Conservation (phyloP, 2,888 invertebrate species). For the Quadriops clusia region DNA sequence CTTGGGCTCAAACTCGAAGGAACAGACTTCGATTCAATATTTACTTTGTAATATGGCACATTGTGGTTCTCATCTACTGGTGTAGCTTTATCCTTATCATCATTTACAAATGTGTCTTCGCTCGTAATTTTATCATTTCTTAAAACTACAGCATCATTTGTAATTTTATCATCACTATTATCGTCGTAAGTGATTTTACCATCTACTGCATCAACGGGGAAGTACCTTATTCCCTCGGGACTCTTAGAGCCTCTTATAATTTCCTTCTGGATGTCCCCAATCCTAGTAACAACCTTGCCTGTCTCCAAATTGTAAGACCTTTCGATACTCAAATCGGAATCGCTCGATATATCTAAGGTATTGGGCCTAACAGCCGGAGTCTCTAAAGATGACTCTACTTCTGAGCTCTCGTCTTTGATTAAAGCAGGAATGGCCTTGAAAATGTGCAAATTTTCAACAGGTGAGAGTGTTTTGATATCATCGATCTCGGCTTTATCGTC, state of each 20-base stretch:
- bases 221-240: conserved; percentile 14
- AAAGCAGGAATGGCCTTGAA: conserved; percentile 17
- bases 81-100: conserved; percentile 2
- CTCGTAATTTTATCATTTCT: conserved; percentile 4
- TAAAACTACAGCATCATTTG: conserved; percentile 3
- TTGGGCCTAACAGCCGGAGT: conserved; percentile 9
- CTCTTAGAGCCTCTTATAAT: conserved; percentile 8
- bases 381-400: conserved; percentile 8
- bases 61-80: not conserved
- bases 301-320: conserved; percentile 33
- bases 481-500: conserved; percentile 5
- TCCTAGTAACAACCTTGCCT: conserved; percentile 24
- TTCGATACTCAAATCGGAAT: conserved; percentile 32
- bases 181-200: conserved; percentile 11
- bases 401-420: conserved; percentile 14
- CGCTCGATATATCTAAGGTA: conserved; percentile 29
- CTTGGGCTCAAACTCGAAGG: no score
- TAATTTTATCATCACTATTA: conserved; percentile 12
- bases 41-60: conserved; percentile 7
- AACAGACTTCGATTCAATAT: no score
- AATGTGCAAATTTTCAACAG: conserved; percentile 9
- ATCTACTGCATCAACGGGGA: conserved; percentile 12
- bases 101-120: not conserved
- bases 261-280: conserved; percentile 17
- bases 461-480: conserved; percentile 7